phyloP scores from a whole-genome alignment of 2,888 invertebrate species.

The Agrotis puta region DNA sequence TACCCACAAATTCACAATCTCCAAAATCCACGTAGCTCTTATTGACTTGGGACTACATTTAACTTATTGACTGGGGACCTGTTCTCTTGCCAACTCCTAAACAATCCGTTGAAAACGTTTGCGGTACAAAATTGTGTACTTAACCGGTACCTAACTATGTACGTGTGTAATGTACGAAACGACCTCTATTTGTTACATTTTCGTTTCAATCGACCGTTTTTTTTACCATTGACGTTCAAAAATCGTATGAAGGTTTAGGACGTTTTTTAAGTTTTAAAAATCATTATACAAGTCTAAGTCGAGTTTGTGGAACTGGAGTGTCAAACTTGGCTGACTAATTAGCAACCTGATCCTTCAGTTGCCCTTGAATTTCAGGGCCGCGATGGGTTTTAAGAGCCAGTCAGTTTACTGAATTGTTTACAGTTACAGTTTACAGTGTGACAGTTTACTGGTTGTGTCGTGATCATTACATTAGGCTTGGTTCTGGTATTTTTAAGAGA shows the following conservation, averaged over 20 bases:
- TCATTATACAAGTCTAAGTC: too few relatives aligned
- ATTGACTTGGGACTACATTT: conserved; percentile 58
- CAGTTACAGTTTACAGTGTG: too few relatives aligned
- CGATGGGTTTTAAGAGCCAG: too few relatives aligned
- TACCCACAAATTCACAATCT: conserved; percentile 31
- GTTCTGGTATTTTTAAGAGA: neutral
- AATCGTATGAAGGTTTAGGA: neutral
- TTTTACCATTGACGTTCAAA: neutral
- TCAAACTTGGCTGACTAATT: too few relatives aligned
- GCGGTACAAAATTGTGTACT: conserved; percentile 51
- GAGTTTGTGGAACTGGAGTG: too few relatives aligned
- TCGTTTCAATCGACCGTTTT: conserved; percentile 25
- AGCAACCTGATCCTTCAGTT: too few relatives aligned
- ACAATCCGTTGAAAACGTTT: conserved; percentile 57
- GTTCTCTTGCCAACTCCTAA: conserved; percentile 58
- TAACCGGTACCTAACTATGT: conserved; percentile 32
- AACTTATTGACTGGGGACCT: conserved; percentile 50
- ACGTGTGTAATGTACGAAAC: conserved; percentile 33
- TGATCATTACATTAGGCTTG: neutral
- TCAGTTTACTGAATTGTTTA: too few relatives aligned
- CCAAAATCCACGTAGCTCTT: conserved; percentile 39
- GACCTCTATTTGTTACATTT: conserved; percentile 26
- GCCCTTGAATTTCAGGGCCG: too few relatives aligned
- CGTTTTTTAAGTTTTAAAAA: too few relatives aligned
- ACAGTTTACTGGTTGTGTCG: too few relatives aligned